Evolutionary conservation across 1,140 invertebrate species (phyloP).

Genomic region (Mactra quadrangularis): DNA sequence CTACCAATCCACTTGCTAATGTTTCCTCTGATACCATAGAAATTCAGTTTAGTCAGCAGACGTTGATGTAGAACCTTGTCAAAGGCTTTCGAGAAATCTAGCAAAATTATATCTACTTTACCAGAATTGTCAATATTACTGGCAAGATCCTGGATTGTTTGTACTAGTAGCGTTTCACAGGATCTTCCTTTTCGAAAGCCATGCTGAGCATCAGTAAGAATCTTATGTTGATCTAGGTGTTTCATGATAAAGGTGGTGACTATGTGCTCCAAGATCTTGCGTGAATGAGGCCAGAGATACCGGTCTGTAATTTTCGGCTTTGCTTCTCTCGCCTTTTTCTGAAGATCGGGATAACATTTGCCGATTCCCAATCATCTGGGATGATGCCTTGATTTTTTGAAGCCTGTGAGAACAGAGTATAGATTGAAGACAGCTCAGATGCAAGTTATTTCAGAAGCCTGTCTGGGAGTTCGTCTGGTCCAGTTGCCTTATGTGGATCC

Average conservation of each 20-base stretch:
- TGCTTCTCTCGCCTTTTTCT: slow-evolving; percentile 67
- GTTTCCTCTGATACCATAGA: slow-evolving; percentile 10
- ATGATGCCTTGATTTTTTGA: too few species aligned
- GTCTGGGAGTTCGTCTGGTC: slow-evolving; percentile 33
- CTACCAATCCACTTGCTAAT: neutral
- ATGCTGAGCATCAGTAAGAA: slow-evolving; percentile 45
- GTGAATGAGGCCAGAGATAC: slow-evolving; percentile 51
- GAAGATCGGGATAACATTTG: slow-evolving; percentile 51
- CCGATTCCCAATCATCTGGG: too few species aligned
- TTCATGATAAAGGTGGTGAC: slow-evolving; percentile 28
- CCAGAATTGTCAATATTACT: neutral
- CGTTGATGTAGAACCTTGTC: too few species aligned
- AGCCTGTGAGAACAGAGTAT: slow-evolving; percentile 31
- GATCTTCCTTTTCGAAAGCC: slow-evolving; percentile 33
- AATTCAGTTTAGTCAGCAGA: slow-evolving; percentile 2
- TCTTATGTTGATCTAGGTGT: slow-evolving; percentile 7
- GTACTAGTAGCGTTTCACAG: slow-evolving; percentile 31
- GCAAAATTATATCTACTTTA: slow-evolving; percentile 22
- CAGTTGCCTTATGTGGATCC: slow-evolving; percentile 43
- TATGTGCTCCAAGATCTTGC: slow-evolving; percentile 39
- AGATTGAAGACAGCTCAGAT: slow-evolving; percentile 17
- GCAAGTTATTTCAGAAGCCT: slow-evolving; percentile 41
- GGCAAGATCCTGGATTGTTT: slow-evolving; percentile 31
- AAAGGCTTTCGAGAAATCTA: slow-evolving; percentile 53
- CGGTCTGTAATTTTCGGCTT: too few species aligned